A percentile compares a stretch with the other conserved stretches of the same genome.
These are phyloP conservation scores for Dexiosoma caninum DNA, from an alignment of 2,888 invertebrate species.

Conservation along the genomic window DNA sequence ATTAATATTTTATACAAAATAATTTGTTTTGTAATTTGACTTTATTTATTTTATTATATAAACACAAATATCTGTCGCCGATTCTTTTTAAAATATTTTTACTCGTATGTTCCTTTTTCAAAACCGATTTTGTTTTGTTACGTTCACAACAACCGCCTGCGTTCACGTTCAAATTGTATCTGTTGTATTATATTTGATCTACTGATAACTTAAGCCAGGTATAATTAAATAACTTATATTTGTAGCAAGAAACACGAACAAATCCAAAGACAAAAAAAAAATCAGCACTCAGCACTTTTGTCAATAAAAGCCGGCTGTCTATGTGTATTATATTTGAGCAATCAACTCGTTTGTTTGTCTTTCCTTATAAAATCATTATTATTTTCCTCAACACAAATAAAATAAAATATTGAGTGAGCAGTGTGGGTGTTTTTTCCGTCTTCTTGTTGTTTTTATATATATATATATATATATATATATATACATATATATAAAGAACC, in stretches of 20 bases:
- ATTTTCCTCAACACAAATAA: background rate
- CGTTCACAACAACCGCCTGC: conserved; percentile 26
- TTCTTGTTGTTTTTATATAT: background rate
- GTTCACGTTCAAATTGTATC: conserved; percentile 59
- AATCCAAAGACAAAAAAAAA: background rate
- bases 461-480: background rate
- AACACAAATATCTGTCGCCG: background rate
- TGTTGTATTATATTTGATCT: conserved; percentile 54
- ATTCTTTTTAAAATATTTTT: conserved; percentile 28
- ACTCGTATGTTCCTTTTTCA: conserved; percentile 1
- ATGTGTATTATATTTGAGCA: background rate
- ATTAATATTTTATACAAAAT: background rate
- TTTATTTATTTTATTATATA: background rate
- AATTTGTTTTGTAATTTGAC: background rate
- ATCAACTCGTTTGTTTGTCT: conserved; percentile 21
- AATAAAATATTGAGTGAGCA: background rate
- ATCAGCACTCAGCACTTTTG: conserved; percentile 40
- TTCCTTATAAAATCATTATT: background rate
- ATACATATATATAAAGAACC: too few species aligned
- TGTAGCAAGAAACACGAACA: conserved; percentile 10
- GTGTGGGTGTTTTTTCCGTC: conserved; percentile 12
- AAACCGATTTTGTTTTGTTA: conserved; percentile 5
- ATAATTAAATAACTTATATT: conserved; percentile 28
- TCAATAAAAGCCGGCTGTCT: conserved; percentile 40
- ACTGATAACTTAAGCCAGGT: conserved; percentile 36